These are phyloP conservation scores for Acleris holmiana DNA, from an alignment of 2,888 invertebrate genomes.

Conservation along the genomic window DNA sequence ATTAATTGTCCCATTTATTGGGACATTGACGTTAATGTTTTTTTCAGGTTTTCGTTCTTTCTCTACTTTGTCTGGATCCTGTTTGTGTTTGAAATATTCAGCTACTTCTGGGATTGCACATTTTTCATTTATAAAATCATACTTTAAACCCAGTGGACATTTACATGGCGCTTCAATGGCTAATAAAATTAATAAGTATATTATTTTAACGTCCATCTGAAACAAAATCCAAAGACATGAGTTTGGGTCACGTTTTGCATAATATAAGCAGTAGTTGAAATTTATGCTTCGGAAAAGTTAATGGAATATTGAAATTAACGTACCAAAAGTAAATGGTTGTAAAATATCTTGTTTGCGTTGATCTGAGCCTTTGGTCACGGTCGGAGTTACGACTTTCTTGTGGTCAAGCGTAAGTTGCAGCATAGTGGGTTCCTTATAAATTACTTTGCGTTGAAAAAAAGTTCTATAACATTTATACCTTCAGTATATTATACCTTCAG, in stretches of 20 bases:
- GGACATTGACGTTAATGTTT: too few relatives aligned
- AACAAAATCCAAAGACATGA: not conserved
- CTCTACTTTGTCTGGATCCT: too few relatives aligned
- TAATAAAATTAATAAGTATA: not conserved
- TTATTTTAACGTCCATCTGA: conserved; percentile 1
- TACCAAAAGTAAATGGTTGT: conserved; percentile 8
- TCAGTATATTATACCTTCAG: too few relatives aligned
- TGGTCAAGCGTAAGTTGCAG: not conserved
- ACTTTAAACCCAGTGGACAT: not conserved
- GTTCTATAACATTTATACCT: not conserved
- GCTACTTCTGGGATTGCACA: not conserved
- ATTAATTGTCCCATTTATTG: too few relatives aligned
- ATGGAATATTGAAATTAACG: conserved; percentile 11
- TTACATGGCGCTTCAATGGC: not conserved
- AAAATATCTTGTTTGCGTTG: conserved; percentile 17
- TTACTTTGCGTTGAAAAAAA: not conserved
- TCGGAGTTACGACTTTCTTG: conserved; percentile 8
- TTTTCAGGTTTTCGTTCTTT: too few relatives aligned
- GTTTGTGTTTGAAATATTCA: too few relatives aligned
- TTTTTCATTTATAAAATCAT: not conserved
- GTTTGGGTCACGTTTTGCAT: not conserved
- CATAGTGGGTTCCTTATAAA: not conserved
- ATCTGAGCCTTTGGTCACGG: conserved; percentile 4
- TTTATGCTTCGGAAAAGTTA: not conserved
- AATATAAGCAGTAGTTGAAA: conserved; percentile 1